Conservation (phyloP, 2,797 vertebrate species). For the Salarias fasciatus region DNA sequence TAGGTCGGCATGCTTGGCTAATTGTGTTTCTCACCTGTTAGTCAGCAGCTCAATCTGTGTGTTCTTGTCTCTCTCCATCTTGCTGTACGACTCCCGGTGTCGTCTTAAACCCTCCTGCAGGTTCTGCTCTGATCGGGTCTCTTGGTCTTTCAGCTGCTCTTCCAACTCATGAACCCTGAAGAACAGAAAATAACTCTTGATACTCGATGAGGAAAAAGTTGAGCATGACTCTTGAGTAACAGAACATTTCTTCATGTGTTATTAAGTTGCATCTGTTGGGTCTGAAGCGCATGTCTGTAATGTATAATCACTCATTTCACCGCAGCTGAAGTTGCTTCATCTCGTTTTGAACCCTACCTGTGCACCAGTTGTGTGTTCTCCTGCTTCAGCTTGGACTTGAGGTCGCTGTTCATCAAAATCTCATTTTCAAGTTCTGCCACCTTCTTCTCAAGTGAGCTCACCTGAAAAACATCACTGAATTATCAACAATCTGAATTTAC, state of each 20-base stretch:
- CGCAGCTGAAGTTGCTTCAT: too few relatives aligned
- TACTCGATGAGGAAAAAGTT: too few relatives aligned
- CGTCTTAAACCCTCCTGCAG: conserved; percentile 87
- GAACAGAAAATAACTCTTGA: too few relatives aligned
- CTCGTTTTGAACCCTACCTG: conserved; percentile 81
- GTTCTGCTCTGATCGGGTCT: conserved; percentile 87
- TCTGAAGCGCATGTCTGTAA: too few relatives aligned
- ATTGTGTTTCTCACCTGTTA: conserved; percentile 81
- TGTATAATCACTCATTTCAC: too few relatives aligned
- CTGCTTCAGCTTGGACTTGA: conserved; percentile 95
- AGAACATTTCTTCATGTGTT: too few relatives aligned
- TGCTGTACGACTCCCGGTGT: conserved; percentile 89
- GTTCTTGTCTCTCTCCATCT: conserved; percentile 91
- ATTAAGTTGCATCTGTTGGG: too few relatives aligned
- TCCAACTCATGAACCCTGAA: conserved; percentile 93
- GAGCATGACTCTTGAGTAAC: too few relatives aligned
- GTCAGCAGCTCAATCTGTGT: conserved; percentile 91
- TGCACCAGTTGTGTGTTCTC: conserved; percentile 96
- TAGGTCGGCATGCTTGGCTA: too few relatives aligned
- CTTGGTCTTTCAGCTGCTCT: conserved; percentile 96
- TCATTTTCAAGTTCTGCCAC: conserved; percentile 94
- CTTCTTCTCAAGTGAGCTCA: conserved; percentile 92
- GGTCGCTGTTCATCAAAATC: conserved; percentile 87
- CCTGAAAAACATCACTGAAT: conserved; percentile 72
- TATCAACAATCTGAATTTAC: neutral